A percentile compares a stretch with the other conserved stretches of the same genome.
phyloP scores from a whole-genome alignment of 2,888 invertebrate genomes.

The Nymphalis c-album region DNA sequence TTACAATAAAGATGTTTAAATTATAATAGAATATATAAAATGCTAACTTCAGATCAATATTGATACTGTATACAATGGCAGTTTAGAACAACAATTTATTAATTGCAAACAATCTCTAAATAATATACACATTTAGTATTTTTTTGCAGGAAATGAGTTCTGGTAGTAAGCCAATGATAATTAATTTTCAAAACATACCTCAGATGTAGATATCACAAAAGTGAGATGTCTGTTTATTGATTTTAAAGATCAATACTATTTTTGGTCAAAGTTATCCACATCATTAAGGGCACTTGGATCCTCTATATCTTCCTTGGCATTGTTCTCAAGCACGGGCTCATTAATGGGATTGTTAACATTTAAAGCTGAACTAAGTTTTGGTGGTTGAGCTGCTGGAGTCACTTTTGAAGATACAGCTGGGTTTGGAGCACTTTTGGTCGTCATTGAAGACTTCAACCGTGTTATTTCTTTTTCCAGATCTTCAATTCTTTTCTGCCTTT shows the following conservation, averaged over 20 bases:
- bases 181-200: constrained; percentile 8
- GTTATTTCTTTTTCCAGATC: constrained; percentile 69
- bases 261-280: constrained; percentile 67
- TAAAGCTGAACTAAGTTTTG: constrained; percentile 64
- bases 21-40: too few species aligned
- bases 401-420: constrained; percentile 59
- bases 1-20: too few species aligned
- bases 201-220: constrained; percentile 40
- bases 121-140: too few species aligned
- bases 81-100: too few species aligned
- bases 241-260: constrained; percentile 45
- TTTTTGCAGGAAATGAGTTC: too few species aligned
- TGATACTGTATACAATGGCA: too few species aligned
- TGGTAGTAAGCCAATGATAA: too few species aligned
- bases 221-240: constrained; percentile 34
- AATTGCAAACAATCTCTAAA: too few species aligned
- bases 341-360: constrained; percentile 62
- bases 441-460: constrained; percentile 60
- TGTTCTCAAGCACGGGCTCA: constrained; percentile 70
- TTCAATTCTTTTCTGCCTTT: constrained; percentile 67
- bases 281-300: constrained; percentile 69
- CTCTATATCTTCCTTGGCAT: constrained; percentile 78
- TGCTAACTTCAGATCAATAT: too few species aligned
- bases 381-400: constrained; percentile 68
- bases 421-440: constrained; percentile 63